A percentile compares a stretch with the other conserved stretches of the same genome.
These are phyloP conservation scores for Phaonia tiefii DNA, from an alignment of 2,888 invertebrate genomes.

Conservation along the genomic window DNA sequence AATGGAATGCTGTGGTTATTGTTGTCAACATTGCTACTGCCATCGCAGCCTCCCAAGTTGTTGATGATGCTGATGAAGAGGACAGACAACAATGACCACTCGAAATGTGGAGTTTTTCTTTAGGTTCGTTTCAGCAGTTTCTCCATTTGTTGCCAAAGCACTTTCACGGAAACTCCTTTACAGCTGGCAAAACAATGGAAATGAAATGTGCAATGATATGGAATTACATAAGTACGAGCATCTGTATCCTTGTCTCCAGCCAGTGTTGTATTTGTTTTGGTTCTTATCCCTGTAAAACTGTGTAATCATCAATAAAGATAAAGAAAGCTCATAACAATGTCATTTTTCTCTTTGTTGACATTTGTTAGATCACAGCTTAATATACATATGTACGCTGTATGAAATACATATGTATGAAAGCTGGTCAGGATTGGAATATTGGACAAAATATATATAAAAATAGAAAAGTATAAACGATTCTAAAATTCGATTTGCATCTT, in stretches of 20 bases:
- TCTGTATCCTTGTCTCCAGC: constrained; percentile 21
- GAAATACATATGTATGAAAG: too few relatives aligned
- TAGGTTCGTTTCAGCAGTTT: constrained; percentile 7
- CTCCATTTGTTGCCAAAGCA: constrained; percentile 3
- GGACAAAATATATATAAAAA: too few relatives aligned
- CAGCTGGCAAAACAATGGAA: constrained; percentile 15
- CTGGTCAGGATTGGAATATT: too few relatives aligned
- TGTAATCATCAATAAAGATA: constrained; percentile 53
- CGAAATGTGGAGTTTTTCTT: constrained; percentile 30
- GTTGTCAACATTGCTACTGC: constrained; percentile 13
- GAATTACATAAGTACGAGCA: constrained; percentile 5
- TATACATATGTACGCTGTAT: neutral
- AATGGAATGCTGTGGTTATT: neutral
- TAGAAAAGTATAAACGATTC: too few relatives aligned
- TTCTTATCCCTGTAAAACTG: constrained; percentile 19
- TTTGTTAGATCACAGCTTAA: constrained; percentile 23
- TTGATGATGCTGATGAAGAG: constrained; percentile 36
- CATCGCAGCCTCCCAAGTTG: constrained; percentile 13
- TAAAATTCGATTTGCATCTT: too few relatives aligned
- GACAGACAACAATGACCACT: constrained; percentile 53
- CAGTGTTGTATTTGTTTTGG: neutral
- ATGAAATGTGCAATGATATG: neutral
- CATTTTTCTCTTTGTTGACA: constrained; percentile 10
- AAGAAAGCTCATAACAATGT: constrained; percentile 7
- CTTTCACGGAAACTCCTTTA: neutral